Evolutionary conservation across 1,140 invertebrate genomes (phyloP), one percentile per base, ranked within the genome.

Genomic region (Drosophila willistoni): DNA sequence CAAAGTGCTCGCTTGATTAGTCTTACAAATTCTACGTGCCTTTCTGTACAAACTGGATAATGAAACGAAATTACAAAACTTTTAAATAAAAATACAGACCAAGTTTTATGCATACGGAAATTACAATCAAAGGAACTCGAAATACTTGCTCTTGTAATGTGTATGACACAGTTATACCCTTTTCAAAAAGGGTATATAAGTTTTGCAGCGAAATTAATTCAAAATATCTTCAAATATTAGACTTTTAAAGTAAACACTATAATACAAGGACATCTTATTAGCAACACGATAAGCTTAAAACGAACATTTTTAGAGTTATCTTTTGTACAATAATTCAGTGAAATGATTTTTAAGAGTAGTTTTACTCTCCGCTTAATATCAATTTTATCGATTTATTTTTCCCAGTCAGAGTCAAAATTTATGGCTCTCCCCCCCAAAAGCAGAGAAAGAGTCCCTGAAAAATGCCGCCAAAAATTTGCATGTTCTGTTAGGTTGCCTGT

Each of bases 371-470:
- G 70, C 79, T 79, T 79, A 66, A 87, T 73, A 79, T 76, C 69
- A 71, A 64, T 82, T 86, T 89, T 83, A 89, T 86, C 87, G 80
- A 86, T 86, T 89, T 79, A 87, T 61, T 83, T 86, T 77, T 67
- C 68, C 69, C 68, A 13, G 36, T 13, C 34, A 39, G 12, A 39
- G 76, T 55, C 76, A 64, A 60, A 36, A 89, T 89, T 83, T 83
- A 79, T 87, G 84, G 75, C 44, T 54, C 69, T 55, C 42, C 44
- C 59, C 72, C 73, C 47, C 36, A 79, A 47, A 61, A 78, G 55
- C 57, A 70, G 29, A 55, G 34, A 42, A 51, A 54, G 63, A 64
- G 72, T 61, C 82, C 81, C 81, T 85, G 78, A 81, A 72, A 51
- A 78, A 29, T 69, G 73, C 68, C 79, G 72, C 75, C 83, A 87